Percentiles rank a stretch among this genome's conserved stretches.
Evolutionary conservation across 2,888 invertebrate genomes (phyloP).

Genomic region (Apamea anceps): DNA sequence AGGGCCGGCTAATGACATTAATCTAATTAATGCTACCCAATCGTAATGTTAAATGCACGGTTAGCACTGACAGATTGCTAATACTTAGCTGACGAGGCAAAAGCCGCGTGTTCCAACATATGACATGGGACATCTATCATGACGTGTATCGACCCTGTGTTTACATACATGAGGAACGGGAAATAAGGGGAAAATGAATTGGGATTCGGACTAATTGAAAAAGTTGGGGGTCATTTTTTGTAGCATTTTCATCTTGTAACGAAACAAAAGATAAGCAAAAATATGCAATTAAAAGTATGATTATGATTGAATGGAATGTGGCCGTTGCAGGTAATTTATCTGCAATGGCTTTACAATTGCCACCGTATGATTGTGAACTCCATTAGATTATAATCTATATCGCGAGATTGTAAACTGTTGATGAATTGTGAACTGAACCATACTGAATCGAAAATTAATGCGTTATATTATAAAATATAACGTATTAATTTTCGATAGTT

Average conservation of each 20-base stretch:
- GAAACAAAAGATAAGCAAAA: not conserved
- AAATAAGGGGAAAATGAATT: not conserved
- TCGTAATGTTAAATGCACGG: conserved; percentile 82
- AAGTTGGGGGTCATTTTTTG: conserved; percentile 2
- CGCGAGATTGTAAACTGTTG: no score
- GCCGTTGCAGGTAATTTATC: not conserved
- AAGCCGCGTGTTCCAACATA: conserved; percentile 55
- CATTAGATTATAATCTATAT: no score
- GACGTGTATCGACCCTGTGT: conserved; percentile 41
- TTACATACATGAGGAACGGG: conserved; percentile 31
- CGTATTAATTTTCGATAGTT: not conserved
- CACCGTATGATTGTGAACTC: no score
- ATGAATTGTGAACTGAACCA: not conserved
- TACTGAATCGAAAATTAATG: no score
- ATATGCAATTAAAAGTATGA: not conserved
- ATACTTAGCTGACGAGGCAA: conserved; percentile 76
- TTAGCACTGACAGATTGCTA: conserved; percentile 81
- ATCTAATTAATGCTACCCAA: conserved; percentile 72
- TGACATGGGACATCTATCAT: conserved; percentile 71
- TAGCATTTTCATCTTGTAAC: not conserved
- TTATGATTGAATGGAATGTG: not conserved
- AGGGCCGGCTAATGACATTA: conserved; percentile 59
- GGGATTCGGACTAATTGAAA: not conserved
- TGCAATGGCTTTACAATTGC: not conserved
- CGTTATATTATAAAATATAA: no score